Conservation (phyloP, 2,888 invertebrate species). For the Clepsis dumicolana region DNA sequence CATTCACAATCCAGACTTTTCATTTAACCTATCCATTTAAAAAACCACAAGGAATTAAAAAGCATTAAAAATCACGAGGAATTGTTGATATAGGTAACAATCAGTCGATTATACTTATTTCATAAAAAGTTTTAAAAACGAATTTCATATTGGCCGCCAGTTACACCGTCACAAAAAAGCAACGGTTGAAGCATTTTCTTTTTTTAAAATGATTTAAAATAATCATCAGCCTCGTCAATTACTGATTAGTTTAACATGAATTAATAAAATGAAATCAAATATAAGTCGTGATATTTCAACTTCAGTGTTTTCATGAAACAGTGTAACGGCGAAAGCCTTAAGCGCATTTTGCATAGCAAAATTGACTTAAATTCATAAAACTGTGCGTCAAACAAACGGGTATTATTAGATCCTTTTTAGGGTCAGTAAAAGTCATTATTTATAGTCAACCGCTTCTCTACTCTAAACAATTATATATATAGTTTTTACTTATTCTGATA, state of each 20-base stretch:
- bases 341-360: constrained; percentile 36
- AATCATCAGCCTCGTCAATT: neutral
- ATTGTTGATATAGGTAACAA: constrained; percentile 51
- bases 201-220: neutral
- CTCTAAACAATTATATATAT: no score
- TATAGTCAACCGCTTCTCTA: neutral
- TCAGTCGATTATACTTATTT: constrained; percentile 65
- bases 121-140: constrained; percentile 51
- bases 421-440: neutral
- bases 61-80: constrained; percentile 25
- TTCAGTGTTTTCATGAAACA: neutral
- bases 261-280: neutral
- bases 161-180: constrained; percentile 34
- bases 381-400: constrained; percentile 27
- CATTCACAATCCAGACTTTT: constrained; percentile 47
- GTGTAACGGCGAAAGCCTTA: constrained; percentile 8
- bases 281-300: neutral
- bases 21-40: constrained; percentile 49
- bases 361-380: constrained; percentile 20
- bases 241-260: neutral
- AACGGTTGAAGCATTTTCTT: neutral
- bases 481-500: no score
- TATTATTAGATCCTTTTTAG: neutral
- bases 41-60: constrained; percentile 43
- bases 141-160: constrained; percentile 39